Evolutionary conservation across 2,113 vertebrate species (phyloP), one percentile per base, ranked within the genome.

Genomic region (Ginglymostoma cirratum): DNA sequence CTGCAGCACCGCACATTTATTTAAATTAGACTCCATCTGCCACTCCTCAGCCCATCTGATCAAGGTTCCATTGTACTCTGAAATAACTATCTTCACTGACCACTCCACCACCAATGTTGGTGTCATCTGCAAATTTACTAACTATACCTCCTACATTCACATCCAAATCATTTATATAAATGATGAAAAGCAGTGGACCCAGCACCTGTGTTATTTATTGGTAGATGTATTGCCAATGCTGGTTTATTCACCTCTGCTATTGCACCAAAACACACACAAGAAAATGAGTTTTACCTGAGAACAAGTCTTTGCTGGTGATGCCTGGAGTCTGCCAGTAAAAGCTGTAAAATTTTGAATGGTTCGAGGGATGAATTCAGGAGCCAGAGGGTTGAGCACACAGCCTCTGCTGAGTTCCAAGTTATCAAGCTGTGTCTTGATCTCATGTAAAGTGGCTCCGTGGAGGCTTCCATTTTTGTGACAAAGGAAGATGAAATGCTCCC

Each of bases 301-400:
- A 89, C 86, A 89, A 30, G 34, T 17, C 87, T 90, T 90, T 83
- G 96, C 85, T 0, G 72, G 52, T 27, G 86, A 83, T 15, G 96
- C 10, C 3, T 69, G 94, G 38, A 80, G 67, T 70, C 94, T 78
- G 92, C 23, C 55, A 67, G 67, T 17, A 21, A 34, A 85, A 66
- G 78, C 78, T 45, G 92, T 66, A 65, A 90, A 90, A 69, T 87
- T 95, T 80, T 42, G n/a, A 61, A 94, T 96, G 27, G 67, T 30
- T 45, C 85, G 96, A 19, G 96, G 96, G 61, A 96, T 86, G 72
- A 96, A 96, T 86, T 96, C 96, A 1, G 96, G 96, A 52, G 96
- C 96, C 85, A 96, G 45, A 23, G 96, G 96, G 96, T 96, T 96
- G 52, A 96, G 96, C 61, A 95, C 61, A 5, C 70, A 96, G 45